A percentile compares a stretch with the other conserved stretches of the same genome.
Conservation (phyloP, 1,140 invertebrate genomes). For the Danaus plexippus region DNA sequence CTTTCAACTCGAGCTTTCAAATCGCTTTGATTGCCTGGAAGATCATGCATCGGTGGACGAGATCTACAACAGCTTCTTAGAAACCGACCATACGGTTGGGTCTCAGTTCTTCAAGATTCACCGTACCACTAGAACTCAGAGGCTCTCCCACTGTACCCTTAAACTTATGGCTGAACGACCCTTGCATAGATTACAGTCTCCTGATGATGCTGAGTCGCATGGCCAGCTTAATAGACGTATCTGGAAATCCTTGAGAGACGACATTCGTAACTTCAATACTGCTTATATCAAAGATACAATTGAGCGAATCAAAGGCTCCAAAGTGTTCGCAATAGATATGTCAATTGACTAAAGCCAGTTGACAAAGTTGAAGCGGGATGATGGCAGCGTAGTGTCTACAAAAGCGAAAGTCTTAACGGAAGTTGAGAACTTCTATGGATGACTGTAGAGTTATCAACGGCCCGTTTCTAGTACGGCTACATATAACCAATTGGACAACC, state of each 20-base stretch:
- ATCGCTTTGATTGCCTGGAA: no score
- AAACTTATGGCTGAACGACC: no score
- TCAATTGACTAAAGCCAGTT: slow-evolving; percentile 18
- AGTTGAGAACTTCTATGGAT: background rate
- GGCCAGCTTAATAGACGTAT: slow-evolving; percentile 18
- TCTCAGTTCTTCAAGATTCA: no score
- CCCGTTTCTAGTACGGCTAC: no score
- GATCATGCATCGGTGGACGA: no score
- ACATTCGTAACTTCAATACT: no score
- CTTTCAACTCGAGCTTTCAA: no score
- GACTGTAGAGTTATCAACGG: background rate
- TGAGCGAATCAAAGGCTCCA: no score
- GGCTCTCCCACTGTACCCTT: slow-evolving; percentile 10
- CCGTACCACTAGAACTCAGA: slow-evolving; percentile 2
- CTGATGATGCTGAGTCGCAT: no score
- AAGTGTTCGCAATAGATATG: no score
- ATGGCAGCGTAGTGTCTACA: background rate
- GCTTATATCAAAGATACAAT: no score
- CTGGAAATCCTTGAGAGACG: slow-evolving; percentile 13
- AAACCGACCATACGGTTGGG: slow-evolving; percentile 7
- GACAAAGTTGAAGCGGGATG: slow-evolving; percentile 13
- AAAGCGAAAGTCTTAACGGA: background rate
- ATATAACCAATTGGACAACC: no score
- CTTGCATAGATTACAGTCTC: slow-evolving; percentile 5
- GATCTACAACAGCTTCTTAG: slow-evolving; percentile 10